A percentile compares a stretch with the other conserved stretches of the same genome.
Evolutionary conservation across 1,140 invertebrate species (phyloP).

Genomic region (Drosophila tani): DNA sequence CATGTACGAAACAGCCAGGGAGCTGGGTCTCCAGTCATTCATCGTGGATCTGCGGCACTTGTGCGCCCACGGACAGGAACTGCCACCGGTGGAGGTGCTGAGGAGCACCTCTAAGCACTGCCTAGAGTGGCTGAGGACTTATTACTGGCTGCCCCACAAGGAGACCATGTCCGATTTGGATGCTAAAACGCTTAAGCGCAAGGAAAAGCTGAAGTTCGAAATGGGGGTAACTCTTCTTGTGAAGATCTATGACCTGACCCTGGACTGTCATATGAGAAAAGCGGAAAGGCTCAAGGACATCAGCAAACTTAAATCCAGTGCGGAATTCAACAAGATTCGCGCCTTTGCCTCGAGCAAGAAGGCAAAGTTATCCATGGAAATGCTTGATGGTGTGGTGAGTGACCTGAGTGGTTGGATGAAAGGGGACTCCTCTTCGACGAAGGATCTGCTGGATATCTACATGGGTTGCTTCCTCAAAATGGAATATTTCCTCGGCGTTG

Average conservation of each 20-base stretch:
- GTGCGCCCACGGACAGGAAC: slow-evolving; percentile 77
- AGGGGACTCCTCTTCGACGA: slow-evolving; percentile 46
- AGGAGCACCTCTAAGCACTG: slow-evolving; percentile 63
- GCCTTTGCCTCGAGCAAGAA: slow-evolving; percentile 51
- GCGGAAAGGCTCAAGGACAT: slow-evolving; percentile 65
- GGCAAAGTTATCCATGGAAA: slow-evolving; percentile 36
- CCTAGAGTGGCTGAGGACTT: slow-evolving; percentile 69
- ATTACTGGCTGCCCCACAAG: slow-evolving; percentile 72
- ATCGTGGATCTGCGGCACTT: slow-evolving; percentile 79
- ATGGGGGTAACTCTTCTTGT: slow-evolving; percentile 50
- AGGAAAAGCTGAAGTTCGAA: slow-evolving; percentile 63
- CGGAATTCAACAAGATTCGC: slow-evolving; percentile 61
- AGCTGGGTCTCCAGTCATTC: slow-evolving; percentile 75
- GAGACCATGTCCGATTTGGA: slow-evolving; percentile 61
- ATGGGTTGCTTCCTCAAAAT: slow-evolving; percentile 58
- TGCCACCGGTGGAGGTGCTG: slow-evolving; percentile 65
- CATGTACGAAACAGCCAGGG: slow-evolving; percentile 79
- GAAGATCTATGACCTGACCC: slow-evolving; percentile 63
- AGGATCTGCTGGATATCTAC: slow-evolving; percentile 63
- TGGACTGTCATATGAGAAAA: slow-evolving; percentile 67
- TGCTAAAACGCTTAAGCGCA: slow-evolving; percentile 52
- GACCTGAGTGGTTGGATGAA: slow-evolving; percentile 53
- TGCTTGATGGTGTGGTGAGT: slow-evolving; percentile 30
- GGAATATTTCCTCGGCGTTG: slow-evolving; percentile 63
- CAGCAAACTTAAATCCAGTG: slow-evolving; percentile 56